Base-by-base conservation (phyloP, 2,888 invertebrate genomes). In the Nemoura dubitans region DNA sequence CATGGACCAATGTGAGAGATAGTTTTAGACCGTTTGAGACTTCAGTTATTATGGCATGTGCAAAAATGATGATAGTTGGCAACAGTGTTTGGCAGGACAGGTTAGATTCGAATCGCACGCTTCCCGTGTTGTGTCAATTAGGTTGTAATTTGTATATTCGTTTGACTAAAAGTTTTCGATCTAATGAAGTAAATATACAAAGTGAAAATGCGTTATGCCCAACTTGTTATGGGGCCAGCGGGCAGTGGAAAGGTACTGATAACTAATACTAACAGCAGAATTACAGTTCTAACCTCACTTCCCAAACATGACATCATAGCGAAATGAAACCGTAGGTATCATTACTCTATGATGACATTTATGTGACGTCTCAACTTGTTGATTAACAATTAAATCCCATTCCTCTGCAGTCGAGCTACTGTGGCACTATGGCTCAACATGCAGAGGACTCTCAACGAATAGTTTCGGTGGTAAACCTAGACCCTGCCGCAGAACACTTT, bases 401-500 rank as follows among this genome's bases (percentile, higher is more conserved):
- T 7, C 76, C 5, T 78, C 92, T 92, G 28, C 90, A 98, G 97
- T 98, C 98, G 0, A 98, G 98, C 0, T 99, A 98, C 91, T 99
- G 99, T 91, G 95, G 96, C 59, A 95, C 95, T 0, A 94, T 99
- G 91, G 96, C 96, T 88, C 96, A 95, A 90, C 98, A 99, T 92
- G 97, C 96, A 14, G 94, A 95, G 87, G 95, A 95, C 88, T 92
- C 94, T 0, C 94, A 95, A 87, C 94, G 98, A 88, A 93, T 93
- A 0, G 94, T 98, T 21, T 95, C 97, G 88, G 96, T 99, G 0
- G 96, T 99, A 0, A 99, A 99, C 93, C 93, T 99, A 87, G 99
- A 99, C 92, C 99, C 99, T 0, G 99, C 99, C 0, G 99, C 99
- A 0, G 99, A 99, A 91, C 94, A 96, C 91, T 99, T 99, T 92